These are phyloP conservation scores for Ptyas mucosa DNA, from an alignment of 2,113 vertebrate species.

Conservation along the genomic window DNA sequence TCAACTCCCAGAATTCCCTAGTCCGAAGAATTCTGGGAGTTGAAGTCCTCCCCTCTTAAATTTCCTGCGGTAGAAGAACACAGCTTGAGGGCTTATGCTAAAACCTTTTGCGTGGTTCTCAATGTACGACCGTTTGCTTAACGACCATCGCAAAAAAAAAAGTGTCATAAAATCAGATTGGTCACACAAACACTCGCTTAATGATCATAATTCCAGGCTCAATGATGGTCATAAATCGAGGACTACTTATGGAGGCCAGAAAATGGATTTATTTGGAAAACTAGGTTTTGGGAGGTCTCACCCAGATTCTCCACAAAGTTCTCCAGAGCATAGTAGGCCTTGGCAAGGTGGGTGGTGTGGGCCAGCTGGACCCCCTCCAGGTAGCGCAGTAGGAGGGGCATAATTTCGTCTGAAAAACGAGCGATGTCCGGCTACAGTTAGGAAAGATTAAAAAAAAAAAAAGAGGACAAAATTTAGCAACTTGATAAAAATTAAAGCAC, in stretches of 20 bases:
- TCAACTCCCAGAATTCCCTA: neutral
- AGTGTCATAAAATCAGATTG: neutral
- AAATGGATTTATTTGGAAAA: neutral
- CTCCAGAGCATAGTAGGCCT: conserved; percentile 87
- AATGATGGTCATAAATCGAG: neutral
- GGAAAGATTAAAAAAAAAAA: neutral
- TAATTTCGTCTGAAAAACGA: conserved; percentile 77
- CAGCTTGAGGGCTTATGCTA: neutral
- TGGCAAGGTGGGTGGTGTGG: conserved; percentile 78
- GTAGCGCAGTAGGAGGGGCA: conserved; percentile 83
- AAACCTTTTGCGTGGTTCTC: neutral
- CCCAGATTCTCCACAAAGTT: conserved; percentile 89
- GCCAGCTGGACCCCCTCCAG: conserved; percentile 74
- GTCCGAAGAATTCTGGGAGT: neutral
- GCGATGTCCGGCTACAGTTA: conserved; percentile 79
- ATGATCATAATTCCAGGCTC: neutral
- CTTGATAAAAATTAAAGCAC: neutral
- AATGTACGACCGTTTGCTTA: neutral
- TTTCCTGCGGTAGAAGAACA: neutral
- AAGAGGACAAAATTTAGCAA: neutral
- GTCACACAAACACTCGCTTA: neutral
- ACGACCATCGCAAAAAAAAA: neutral
- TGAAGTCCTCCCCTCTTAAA: neutral
- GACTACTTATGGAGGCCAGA: neutral
- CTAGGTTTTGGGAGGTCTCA: conserved; percentile 38